A percentile compares a stretch with the other conserved stretches of the same genome.
Evolutionary conservation across 2,113 vertebrate genomes (phyloP).

Genomic region (Shinisaurus crocodilurus): DNA sequence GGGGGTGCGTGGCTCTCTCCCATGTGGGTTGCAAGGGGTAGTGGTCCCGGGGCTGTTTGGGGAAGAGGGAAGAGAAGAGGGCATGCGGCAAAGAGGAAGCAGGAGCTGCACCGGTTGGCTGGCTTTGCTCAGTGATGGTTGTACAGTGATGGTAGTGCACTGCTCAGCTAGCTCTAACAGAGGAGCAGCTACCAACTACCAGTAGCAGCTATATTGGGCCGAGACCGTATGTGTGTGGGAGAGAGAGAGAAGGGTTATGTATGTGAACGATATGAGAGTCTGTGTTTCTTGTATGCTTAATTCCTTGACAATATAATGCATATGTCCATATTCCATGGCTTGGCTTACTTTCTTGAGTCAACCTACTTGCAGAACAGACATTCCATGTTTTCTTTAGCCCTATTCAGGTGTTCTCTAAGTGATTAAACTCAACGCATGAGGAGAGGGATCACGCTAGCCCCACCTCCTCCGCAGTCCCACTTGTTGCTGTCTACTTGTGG

Average conservation of each 20-base stretch:
- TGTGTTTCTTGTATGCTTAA: neutral
- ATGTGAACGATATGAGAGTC: neutral
- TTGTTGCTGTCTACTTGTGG: too few species aligned
- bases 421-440: too few species aligned
- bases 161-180: neutral
- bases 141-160: too few species aligned
- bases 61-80: neutral
- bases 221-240: neutral
- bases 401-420: too few species aligned
- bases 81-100: neutral
- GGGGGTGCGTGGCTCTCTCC: neutral
- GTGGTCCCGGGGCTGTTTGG: too few species aligned
- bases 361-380: too few species aligned
- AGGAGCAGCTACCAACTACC: neutral
- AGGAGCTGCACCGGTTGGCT: neutral
- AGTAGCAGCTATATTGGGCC: neutral
- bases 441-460: too few species aligned
- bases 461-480: too few species aligned
- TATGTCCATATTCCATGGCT: neutral
- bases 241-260: neutral
- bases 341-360: neutral
- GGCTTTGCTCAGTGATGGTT: neutral
- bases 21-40: too few species aligned
- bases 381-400: neutral
- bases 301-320: neutral